These are phyloP conservation scores for Camponotus vicinus DNA, from an alignment of 1,140 invertebrate species.

Conservation along the genomic window DNA sequence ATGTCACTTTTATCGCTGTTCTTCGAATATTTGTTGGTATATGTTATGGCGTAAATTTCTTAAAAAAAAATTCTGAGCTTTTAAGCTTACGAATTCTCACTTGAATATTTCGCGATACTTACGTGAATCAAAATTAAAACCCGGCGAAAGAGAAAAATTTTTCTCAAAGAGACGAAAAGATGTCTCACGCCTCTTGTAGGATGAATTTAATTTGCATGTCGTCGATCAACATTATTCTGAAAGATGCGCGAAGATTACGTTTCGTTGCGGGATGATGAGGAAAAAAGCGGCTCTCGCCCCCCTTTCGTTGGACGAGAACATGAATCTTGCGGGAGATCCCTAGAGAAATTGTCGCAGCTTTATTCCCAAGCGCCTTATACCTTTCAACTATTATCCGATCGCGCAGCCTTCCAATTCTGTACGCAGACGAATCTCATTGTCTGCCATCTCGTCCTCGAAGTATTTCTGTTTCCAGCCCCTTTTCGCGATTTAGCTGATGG, in stretches of 20 bases:
- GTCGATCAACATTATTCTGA: slow-evolving; percentile 65
- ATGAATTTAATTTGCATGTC: slow-evolving; percentile 70
- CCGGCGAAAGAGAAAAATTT: neutral
- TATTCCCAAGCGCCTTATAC: slow-evolving; percentile 72
- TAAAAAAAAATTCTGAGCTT: neutral
- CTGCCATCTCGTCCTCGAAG: slow-evolving; percentile 19
- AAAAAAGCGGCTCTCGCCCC: slow-evolving; percentile 45
- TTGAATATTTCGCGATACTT: neutral
- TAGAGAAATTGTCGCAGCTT: slow-evolving; percentile 72
- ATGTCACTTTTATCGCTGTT: neutral
- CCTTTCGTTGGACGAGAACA: slow-evolving; percentile 63
- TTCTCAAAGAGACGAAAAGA: neutral
- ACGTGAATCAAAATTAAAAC: slow-evolving; percentile 54
- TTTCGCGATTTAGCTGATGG: slow-evolving; percentile 23
- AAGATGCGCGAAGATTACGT: slow-evolving; percentile 63
- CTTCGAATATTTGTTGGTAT: neutral
- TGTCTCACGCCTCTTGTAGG: slow-evolving; percentile 19
- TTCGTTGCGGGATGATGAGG: slow-evolving; percentile 49
- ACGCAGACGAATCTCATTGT: slow-evolving; percentile 74
- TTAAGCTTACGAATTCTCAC: neutral
- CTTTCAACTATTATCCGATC: slow-evolving; percentile 74
- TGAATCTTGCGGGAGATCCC: slow-evolving; percentile 65
- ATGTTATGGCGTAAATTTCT: neutral
- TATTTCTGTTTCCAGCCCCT: slow-evolving; percentile 20
- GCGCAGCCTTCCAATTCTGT: slow-evolving; percentile 72